Conservation (phyloP, 2,797 vertebrate species). For the Melanotaenia nigrans region DNA sequence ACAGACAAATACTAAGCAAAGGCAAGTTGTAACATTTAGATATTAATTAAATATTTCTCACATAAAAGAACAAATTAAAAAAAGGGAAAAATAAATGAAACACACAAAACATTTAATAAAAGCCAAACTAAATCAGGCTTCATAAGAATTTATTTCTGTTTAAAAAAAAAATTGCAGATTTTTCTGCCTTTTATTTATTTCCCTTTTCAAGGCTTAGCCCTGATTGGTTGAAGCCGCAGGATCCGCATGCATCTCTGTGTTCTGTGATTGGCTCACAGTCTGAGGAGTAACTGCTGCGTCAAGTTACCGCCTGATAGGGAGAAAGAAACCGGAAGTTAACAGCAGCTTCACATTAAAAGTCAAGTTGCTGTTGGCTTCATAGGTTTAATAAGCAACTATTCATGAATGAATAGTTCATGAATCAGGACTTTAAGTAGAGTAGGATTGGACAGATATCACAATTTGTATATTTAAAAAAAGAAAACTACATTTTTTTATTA, state of each 20-base stretch:
- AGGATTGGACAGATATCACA: too few relatives aligned
- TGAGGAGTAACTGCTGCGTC: neutral
- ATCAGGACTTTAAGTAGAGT: too few relatives aligned
- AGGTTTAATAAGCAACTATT: too few relatives aligned
- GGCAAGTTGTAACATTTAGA: too few relatives aligned
- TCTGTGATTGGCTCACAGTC: constrained; percentile 18
- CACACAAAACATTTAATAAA: neutral
- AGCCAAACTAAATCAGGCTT: too few relatives aligned
- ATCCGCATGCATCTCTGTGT: neutral
- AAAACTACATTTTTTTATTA: too few relatives aligned
- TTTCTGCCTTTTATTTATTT: neutral
- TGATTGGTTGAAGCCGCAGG: constrained; percentile 5
- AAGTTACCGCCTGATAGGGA: neutral
- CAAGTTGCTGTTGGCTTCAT: too few relatives aligned
- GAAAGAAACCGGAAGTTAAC: neutral
- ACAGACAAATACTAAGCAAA: too few relatives aligned
- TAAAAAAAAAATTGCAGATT: neutral
- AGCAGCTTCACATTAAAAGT: constrained; percentile 30
- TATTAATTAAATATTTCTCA: too few relatives aligned
- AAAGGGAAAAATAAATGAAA: neutral
- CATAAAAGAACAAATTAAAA: too few relatives aligned
- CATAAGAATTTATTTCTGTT: neutral
- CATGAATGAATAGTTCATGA: too few relatives aligned
- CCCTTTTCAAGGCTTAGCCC: neutral
- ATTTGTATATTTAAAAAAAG: too few relatives aligned